phyloP scores from a whole-genome alignment of 2,888 invertebrate genomes.

The Diarsia rubi region DNA sequence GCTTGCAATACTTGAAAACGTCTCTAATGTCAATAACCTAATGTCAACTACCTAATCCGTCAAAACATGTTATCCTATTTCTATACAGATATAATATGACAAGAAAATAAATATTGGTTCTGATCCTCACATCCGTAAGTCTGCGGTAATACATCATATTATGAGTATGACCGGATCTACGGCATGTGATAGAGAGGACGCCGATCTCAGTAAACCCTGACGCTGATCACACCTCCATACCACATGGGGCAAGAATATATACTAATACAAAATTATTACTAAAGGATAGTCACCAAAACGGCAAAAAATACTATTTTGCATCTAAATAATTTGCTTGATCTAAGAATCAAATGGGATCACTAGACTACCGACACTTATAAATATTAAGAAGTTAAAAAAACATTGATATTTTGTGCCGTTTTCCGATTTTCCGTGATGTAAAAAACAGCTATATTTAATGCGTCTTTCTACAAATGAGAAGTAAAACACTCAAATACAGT shows the following conservation, averaged over 20 bases:
- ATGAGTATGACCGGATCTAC: not conserved
- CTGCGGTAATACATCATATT: not conserved
- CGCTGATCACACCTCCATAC: constrained; percentile 5
- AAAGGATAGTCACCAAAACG: no score
- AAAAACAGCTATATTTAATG: not conserved
- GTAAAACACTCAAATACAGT: not conserved
- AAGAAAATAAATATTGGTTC: not conserved
- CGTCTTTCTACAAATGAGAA: not conserved
- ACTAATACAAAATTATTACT: not conserved
- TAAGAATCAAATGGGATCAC: not conserved
- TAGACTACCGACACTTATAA: not conserved
- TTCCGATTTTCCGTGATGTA: not conserved
- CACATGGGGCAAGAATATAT: not conserved
- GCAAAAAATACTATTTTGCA: no score
- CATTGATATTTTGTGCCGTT: not conserved
- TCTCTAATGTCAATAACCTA: not conserved
- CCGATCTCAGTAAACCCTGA: constrained; percentile 12
- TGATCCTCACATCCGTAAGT: not conserved
- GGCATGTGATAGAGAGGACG: not conserved
- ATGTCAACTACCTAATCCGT: not conserved
- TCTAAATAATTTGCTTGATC: not conserved
- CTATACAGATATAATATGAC: not conserved
- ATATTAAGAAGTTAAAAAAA: not conserved
- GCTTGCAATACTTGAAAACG: not conserved
- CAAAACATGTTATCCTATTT: not conserved